Evolutionary conservation across 2,888 invertebrate species (phyloP), one percentile per base, ranked within the genome.

Genomic region (Cylindroiulus punctatus): DNA sequence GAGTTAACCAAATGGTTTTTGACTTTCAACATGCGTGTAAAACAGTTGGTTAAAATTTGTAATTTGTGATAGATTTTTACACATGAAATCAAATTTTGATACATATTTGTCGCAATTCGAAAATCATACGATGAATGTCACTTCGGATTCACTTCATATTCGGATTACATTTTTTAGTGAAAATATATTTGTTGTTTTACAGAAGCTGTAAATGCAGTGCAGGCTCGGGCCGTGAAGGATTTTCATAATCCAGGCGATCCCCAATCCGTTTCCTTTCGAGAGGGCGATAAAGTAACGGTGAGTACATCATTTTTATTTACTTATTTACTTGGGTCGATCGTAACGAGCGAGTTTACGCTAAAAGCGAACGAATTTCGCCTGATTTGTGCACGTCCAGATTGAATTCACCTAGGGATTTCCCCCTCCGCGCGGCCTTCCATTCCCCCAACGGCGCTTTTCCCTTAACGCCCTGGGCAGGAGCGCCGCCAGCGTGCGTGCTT

Each of bases 271-370:
- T 89, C 90, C 47, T 91, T 92, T 88, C 90, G 89, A 86, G 90
- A 90, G 88, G 91, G 91, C 52, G 91, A 92, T 84, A 89, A 90
- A 81, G 90, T 92, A 85, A 91, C 91, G 89, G 91, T 92, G 89
- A 90, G 90, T 84, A 32, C 44, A 42, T 83, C 44, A 22, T 83
- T 83, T 83, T 83, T 65, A 65, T 65, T 65, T 65, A 65, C 65
- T 65, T 26, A n/a, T n/a, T n/a, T n/a, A n/a, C n/a, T n/a, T n/a
- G n/a, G n/a, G 26, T 65, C 65, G 65, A 65, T 83, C 83, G 83
- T 83, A 83, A 40, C 40, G 83, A 65, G 65, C 65, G 26, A 65
- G 26, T 65, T 65, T 65, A 10, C 65, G 65, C 65, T 65, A 65
- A 65, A 65, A 65, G 65, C 65, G 22, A 26, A 12, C 26, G 65